Evolutionary conservation across 2,888 invertebrate species (phyloP), one percentile per base, ranked within the genome.

Genomic region (Zygogramma bicolorata): DNA sequence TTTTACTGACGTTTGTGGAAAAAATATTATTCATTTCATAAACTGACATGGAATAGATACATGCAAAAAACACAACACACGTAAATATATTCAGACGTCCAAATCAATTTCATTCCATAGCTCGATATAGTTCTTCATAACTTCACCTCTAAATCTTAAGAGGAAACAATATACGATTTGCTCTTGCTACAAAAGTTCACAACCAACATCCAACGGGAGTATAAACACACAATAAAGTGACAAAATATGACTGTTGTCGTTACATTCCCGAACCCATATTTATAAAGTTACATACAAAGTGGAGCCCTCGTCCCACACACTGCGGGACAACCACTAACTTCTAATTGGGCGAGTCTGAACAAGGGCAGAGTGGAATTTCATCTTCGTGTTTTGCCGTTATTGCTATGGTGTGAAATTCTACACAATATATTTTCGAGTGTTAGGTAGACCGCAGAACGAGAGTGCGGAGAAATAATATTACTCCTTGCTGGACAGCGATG

Each of bases 351-450:
- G 20, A 63, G 63, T 63, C 63, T 46, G 40, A 63, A 63, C 63
- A 46, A 29, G 46, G 31, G 5, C 46, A 40, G 46, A 63, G 46
- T 63, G 40, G 63, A 63, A 63, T 63, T 63, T 63, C 63, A 63
- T 63, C 63, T 46, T 63, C 40, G 46, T 29, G 25, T 27, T 29
- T 29, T 18, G 10, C 46, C 13, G 63, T 63, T 63, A 63, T 63
- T 46, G 29, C 63, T 46, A 31, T 63, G 63, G 63, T 63, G 63
- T 63, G 63, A 63, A 63, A 63, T 63, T 63, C 63, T 29, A 49
- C 63, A 63, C 63, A 63, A 63, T 63, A 63, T 63, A 63, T 63
- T 63, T 63, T 63, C 63, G 63, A 63, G 63, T 63, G 63, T 34
- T 63, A 63, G 63, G 63, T 18, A 27, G 46, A 63, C 63, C 63